phyloP scores from a whole-genome alignment of 1,140 invertebrate species.

The Drosophila lacertosa region DNA sequence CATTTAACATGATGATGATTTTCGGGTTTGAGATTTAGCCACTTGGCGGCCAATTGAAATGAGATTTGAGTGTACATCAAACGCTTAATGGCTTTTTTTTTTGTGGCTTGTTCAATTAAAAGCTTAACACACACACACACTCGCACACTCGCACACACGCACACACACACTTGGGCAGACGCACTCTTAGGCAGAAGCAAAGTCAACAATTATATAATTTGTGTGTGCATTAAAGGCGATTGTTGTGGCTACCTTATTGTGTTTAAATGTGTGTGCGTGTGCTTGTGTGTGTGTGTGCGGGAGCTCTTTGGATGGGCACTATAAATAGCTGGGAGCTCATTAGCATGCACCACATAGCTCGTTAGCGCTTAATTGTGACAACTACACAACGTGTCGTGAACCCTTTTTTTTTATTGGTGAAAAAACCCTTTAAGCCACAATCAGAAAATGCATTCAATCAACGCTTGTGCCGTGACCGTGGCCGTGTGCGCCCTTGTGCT shows the following conservation, averaged over 20 bases:
- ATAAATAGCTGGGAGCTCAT: conserved; percentile 66
- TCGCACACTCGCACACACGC: conserved; percentile 12
- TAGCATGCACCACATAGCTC: conserved; percentile 56
- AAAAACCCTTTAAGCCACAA: conserved; percentile 9
- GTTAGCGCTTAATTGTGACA: conserved; percentile 68
- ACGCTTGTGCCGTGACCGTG: conserved; percentile 55
- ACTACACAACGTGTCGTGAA: conserved; percentile 52
- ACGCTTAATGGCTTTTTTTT: conserved; percentile 66
- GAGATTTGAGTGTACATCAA: conserved; percentile 62
- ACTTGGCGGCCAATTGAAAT: conserved; percentile 70
- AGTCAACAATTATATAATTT: conserved; percentile 65
- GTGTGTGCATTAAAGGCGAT: conserved; percentile 59
- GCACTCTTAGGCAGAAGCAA: conserved; percentile 19
- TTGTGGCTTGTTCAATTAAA: conserved; percentile 79
- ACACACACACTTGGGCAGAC: neutral
- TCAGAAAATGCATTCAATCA: conserved; percentile 59
- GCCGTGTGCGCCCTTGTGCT: conserved; percentile 53
- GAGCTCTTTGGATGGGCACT: conserved; percentile 23
- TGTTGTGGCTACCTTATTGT: conserved; percentile 48
- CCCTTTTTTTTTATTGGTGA: too few relatives aligned
- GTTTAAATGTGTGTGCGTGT: neutral
- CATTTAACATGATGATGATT: conserved; percentile 38
- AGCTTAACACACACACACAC: conserved; percentile 48
- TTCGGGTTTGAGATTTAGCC: conserved; percentile 18
- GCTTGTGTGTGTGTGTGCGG: conserved; percentile 4